Percentiles rank a stretch among this genome's conserved stretches.
Evolutionary conservation across 2,888 invertebrate species (phyloP).

Genomic region (Acrocera orbiculus): DNA sequence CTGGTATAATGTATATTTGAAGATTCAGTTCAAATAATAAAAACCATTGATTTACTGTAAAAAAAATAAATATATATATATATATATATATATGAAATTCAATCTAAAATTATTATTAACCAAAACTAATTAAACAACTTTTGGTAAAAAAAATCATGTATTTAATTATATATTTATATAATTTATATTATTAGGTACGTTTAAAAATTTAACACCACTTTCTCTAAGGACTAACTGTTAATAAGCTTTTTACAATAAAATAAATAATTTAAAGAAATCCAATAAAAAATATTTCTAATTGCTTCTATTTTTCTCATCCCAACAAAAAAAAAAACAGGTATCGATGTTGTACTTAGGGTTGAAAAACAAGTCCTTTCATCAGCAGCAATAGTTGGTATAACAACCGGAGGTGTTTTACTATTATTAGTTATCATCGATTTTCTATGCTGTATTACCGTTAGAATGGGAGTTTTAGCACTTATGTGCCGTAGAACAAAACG

Average conservation of each 20-base stretch:
- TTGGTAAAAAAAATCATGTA: no score
- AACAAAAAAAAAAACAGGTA: conserved; percentile 18
- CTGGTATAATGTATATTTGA: no score
- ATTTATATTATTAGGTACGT: no score
- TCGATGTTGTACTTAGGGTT: conserved; percentile 27
- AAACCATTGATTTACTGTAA: no score
- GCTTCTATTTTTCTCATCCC: no score
- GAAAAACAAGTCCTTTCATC: conserved; percentile 26
- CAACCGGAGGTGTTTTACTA: conserved; percentile 61
- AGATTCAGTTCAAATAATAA: no score
- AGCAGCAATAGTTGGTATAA: conserved; percentile 67
- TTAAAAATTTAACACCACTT: conserved; percentile 1
- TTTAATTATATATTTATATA: no score
- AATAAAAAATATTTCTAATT: background rate
- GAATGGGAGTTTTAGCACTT: conserved; percentile 47
- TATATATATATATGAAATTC: no score
- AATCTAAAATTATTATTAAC: no score
- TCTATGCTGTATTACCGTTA: conserved; percentile 53
- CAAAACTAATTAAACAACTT: no score
- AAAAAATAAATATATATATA: no score
- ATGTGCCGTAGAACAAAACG: conserved; percentile 38
- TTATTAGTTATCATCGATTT: conserved; percentile 72
- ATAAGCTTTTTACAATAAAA: conserved; percentile 1
- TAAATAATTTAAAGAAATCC: background rate
- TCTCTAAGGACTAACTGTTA: background rate